Percentiles rank a stretch among this genome's conserved stretches.
These are phyloP conservation scores for Bufotes viridis DNA, from an alignment of 2,797 vertebrate genomes.

Conservation along the genomic window DNA sequence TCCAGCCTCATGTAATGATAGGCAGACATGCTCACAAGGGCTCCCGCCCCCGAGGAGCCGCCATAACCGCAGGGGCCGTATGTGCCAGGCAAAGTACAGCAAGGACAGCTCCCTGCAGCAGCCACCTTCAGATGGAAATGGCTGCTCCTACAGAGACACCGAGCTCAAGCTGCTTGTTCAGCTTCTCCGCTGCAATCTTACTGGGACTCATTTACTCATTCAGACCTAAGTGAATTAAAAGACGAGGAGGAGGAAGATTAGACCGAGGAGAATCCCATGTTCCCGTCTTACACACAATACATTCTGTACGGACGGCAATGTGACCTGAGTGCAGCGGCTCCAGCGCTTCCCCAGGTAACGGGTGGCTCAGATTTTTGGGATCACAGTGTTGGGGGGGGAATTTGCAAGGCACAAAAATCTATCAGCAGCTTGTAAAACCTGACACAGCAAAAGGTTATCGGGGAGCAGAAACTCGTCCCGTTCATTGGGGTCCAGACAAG, in stretches of 20 bases:
- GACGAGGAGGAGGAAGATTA: too few relatives aligned
- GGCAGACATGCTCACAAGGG: background rate
- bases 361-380: too few relatives aligned
- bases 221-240: too few relatives aligned
- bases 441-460: background rate
- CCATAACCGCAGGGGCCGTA: background rate
- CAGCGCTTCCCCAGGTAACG: background rate
- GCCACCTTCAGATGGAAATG: too few relatives aligned
- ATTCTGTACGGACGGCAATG: too few relatives aligned
- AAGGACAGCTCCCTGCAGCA: background rate
- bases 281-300: too few relatives aligned
- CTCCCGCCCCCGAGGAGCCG: background rate
- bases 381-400: background rate
- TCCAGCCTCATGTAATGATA: background rate
- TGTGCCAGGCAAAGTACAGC: background rate
- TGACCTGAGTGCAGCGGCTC: background rate
- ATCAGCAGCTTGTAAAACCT: background rate
- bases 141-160: too few relatives aligned
- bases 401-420: background rate
- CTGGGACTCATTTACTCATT: too few relatives aligned
- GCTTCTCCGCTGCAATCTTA: too few relatives aligned
- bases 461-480: background rate
- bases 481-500: too few relatives aligned
- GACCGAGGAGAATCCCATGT: too few relatives aligned
- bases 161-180: too few relatives aligned